Conservation (phyloP, 2,113 vertebrate species). For the Crotophaga sulcirostris region DNA sequence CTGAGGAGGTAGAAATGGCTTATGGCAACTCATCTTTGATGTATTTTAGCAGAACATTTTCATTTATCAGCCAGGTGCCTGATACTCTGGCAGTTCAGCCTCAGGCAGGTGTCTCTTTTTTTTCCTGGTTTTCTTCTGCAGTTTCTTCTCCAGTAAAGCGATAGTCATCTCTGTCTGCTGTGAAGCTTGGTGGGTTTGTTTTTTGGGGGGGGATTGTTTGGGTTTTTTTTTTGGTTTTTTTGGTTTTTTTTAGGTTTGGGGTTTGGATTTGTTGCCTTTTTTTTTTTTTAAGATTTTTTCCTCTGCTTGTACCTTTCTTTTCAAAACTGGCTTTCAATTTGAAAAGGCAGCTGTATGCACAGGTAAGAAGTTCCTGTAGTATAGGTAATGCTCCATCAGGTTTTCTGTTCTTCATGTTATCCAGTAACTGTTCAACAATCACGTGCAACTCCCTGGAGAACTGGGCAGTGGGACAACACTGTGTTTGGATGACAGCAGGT, state of each 20-base stretch:
- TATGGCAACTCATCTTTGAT: neutral
- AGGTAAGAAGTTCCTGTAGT: neutral
- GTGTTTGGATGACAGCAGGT: neutral
- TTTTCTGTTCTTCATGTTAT: neutral
- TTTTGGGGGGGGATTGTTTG: neutral
- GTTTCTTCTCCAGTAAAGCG: neutral
- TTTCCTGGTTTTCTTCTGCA: neutral
- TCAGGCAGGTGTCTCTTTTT: neutral
- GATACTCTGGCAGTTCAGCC: neutral
- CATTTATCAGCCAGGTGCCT: neutral
- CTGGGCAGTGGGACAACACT: neutral
- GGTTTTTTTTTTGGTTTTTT: neutral
- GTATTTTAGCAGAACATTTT: neutral
- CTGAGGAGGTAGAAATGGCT: neutral
- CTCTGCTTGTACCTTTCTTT: neutral
- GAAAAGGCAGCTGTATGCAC: neutral
- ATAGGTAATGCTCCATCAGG: neutral
- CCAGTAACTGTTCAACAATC: neutral
- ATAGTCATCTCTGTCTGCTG: neutral
- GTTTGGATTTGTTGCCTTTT: neutral
- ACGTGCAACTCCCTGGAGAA: fast-evolving
- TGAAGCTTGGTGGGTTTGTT: neutral
- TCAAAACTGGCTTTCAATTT: neutral
- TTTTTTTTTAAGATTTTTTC: neutral
- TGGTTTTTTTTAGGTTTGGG: neutral